These are phyloP conservation scores for Australoheros facetus DNA, from an alignment of 2,797 vertebrate species.

Conservation along the genomic window DNA sequence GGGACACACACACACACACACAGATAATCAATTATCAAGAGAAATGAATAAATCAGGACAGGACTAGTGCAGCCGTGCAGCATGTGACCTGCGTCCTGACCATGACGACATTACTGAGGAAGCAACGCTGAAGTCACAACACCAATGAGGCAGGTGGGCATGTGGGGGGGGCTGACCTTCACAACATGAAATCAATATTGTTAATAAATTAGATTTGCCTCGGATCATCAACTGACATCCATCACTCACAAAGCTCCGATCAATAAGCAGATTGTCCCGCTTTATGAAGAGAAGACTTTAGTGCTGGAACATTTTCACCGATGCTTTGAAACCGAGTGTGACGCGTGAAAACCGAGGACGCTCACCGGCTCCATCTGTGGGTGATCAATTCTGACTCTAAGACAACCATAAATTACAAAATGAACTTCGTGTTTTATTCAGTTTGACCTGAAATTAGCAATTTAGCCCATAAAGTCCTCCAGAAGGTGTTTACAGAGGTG, in stretches of 20 bases:
- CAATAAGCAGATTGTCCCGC: background rate
- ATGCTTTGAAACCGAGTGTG: too few relatives aligned
- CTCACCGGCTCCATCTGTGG: too few relatives aligned
- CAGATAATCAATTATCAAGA: background rate
- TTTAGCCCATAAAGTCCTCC: background rate
- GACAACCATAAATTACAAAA: too few relatives aligned
- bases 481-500: background rate
- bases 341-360: too few relatives aligned
- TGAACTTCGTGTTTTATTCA: background rate
- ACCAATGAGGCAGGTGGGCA: background rate
- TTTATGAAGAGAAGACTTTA: background rate
- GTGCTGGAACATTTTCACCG: too few relatives aligned
- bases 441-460: background rate
- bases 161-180: background rate
- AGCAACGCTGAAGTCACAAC: background rate
- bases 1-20: background rate
- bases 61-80: constrained; percentile 4
- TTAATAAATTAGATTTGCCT: constrained; percentile 3
- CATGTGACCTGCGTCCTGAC: background rate
- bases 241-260: background rate
- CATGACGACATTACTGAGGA: background rate
- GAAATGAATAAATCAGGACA: constrained; percentile 1
- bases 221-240: background rate
- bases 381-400: too few relatives aligned
- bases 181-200: background rate